These are phyloP conservation scores for Craterocephalus amniculus DNA, from an alignment of 2,797 vertebrate species.

Conservation along the genomic window DNA sequence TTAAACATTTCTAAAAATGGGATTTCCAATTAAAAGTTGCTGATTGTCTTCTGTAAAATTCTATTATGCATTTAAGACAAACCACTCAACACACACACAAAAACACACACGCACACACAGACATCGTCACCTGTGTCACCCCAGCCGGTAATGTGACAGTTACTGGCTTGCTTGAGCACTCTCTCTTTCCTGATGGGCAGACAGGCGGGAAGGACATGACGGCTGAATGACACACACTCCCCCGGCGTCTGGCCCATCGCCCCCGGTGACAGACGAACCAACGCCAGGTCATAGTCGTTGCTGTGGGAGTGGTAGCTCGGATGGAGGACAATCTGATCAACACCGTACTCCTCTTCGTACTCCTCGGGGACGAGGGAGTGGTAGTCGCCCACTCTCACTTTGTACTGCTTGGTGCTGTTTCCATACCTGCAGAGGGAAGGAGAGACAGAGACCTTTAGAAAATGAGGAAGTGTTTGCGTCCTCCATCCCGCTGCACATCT, in stretches of 20 bases:
- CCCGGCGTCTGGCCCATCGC: slow-evolving; percentile 73
- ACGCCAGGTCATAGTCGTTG: slow-evolving; percentile 93
- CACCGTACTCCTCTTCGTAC: slow-evolving; percentile 90
- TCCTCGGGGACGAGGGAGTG: slow-evolving; percentile 95
- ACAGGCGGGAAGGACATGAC: slow-evolving; percentile 91
- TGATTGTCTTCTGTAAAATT: neutral
- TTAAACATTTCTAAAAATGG: neutral
- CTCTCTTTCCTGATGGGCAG: slow-evolving; percentile 88
- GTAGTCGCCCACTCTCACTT: slow-evolving; percentile 93
- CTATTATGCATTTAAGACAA: neutral
- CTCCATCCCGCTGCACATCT: neutral
- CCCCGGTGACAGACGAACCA: slow-evolving; percentile 87
- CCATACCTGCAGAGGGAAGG: slow-evolving; percentile 85
- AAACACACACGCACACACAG: slow-evolving; percentile 27
- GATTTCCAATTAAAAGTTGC: neutral
- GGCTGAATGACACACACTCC: slow-evolving; percentile 88
- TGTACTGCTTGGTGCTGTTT: slow-evolving; percentile 89
- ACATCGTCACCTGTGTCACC: slow-evolving; percentile 92
- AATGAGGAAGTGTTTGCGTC: slow-evolving; percentile 2
- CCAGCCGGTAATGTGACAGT: slow-evolving; percentile 97
- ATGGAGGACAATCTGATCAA: slow-evolving; percentile 89
- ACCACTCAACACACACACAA: slow-evolving; percentile 1
- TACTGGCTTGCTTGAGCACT: slow-evolving; percentile 88
- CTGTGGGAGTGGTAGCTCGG: slow-evolving; percentile 86
- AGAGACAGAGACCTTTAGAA: neutral